Percentiles rank a stretch among this genome's conserved stretches.
These are phyloP conservation scores for Drosophila antonietae DNA, from an alignment of 2,888 invertebrate genomes.

Conservation along the genomic window DNA sequence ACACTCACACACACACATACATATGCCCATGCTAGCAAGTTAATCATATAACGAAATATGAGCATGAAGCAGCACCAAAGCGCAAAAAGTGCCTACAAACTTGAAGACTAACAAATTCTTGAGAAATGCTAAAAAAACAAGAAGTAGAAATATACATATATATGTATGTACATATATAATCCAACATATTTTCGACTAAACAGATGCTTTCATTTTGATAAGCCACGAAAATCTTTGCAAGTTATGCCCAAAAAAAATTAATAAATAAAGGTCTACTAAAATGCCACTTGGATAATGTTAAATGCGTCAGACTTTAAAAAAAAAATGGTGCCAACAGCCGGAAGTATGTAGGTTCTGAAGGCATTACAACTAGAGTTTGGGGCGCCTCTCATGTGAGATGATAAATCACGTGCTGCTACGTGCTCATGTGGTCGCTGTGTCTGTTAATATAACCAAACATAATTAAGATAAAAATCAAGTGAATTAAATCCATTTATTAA, in stretches of 20 bases:
- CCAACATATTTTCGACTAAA: background rate
- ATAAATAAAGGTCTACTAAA: conserved; percentile 3
- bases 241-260: conserved; percentile 1
- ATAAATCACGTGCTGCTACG: conserved; percentile 7
- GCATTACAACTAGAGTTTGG: background rate
- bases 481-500: background rate
- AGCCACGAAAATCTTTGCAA: conserved; percentile 11
- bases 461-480: conserved; percentile 4
- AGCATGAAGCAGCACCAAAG: conserved; percentile 14
- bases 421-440: background rate
- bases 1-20: conserved; percentile 2
- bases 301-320: background rate
- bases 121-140: conserved; percentile 1
- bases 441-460: conserved; percentile 5
- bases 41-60: conserved; percentile 39
- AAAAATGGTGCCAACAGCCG: background rate
- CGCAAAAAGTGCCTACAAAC: conserved; percentile 14
- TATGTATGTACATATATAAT: background rate
- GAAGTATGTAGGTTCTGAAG: background rate
- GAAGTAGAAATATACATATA: background rate
- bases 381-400: background rate
- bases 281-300: background rate
- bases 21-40: conserved; percentile 31
- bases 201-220: conserved; percentile 20
- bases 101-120: conserved; percentile 14